Evolutionary conservation across 2,888 invertebrate species (phyloP).

Genomic region (Plebejus anna): DNA sequence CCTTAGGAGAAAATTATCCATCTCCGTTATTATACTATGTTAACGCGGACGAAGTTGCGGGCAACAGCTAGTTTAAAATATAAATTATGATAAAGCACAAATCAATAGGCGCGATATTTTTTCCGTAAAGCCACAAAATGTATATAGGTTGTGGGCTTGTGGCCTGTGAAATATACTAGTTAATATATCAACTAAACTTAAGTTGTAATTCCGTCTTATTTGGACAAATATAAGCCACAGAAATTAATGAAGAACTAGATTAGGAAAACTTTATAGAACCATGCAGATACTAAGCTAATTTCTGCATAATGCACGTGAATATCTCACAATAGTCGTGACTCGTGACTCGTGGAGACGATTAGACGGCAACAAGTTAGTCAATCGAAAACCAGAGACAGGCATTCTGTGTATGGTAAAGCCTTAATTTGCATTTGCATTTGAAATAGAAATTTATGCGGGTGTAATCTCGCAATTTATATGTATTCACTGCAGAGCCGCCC

Average conservation of each 20-base stretch:
- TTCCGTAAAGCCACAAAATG: too few relatives aligned
- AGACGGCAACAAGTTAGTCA: constrained; percentile 33
- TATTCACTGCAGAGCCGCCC: constrained; percentile 38
- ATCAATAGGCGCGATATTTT: too few relatives aligned
- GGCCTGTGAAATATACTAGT: too few relatives aligned
- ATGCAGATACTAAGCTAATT: not conserved
- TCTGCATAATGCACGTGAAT: not conserved
- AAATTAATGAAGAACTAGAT: not conserved
- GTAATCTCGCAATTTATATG: constrained; percentile 48
- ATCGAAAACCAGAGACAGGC: constrained; percentile 33
- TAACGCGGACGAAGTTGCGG: too few relatives aligned
- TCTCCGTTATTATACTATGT: too few relatives aligned
- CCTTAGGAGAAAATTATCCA: too few relatives aligned
- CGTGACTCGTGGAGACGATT: not conserved
- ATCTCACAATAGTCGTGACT: not conserved
- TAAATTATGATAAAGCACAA: too few relatives aligned
- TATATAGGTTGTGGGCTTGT: too few relatives aligned
- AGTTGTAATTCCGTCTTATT: not conserved
- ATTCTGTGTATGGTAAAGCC: constrained; percentile 37
- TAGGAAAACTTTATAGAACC: not conserved
- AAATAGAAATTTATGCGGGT: constrained; percentile 48
- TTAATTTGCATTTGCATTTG: constrained; percentile 57
- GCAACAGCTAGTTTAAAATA: too few relatives aligned
- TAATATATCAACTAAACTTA: not conserved
- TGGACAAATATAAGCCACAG: not conserved